Conservation (phyloP, 2,113 vertebrate genomes). For the Podocnemis expansa region DNA sequence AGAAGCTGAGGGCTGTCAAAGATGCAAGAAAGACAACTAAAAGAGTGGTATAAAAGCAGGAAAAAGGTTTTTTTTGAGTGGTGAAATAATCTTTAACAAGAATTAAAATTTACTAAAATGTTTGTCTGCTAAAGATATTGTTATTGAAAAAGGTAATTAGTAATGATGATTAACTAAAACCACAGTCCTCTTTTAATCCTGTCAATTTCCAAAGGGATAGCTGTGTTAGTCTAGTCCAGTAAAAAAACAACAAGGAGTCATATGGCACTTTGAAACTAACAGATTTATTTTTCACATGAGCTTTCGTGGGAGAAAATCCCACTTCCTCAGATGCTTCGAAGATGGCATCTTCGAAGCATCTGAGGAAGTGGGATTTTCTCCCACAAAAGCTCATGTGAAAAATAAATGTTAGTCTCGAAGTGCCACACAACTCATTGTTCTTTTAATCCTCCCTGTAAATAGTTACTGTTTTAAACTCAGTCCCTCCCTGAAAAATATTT, state of each 20-base stretch:
- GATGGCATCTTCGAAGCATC: no score
- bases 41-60: neutral
- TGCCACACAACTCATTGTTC: no score
- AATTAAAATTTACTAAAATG: neutral
- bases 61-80: neutral
- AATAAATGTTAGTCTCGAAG: no score
- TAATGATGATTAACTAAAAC: neutral
- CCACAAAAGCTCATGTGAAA: no score
- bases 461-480: neutral
- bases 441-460: neutral
- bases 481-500: neutral
- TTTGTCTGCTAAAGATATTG: neutral
- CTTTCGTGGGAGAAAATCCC: no score
- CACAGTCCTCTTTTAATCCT: neutral
- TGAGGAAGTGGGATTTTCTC: no score
- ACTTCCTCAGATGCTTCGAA: no score
- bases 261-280: no score
- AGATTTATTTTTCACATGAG: no score
- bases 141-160: neutral
- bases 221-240: no score
- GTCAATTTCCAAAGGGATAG: no score
- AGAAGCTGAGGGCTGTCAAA: neutral
- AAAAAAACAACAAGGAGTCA: no score
- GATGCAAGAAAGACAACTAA: neutral
- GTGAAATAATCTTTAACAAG: neutral